Evolutionary conservation across 2,888 invertebrate species (phyloP).

Genomic region (Clunio marinus): DNA sequence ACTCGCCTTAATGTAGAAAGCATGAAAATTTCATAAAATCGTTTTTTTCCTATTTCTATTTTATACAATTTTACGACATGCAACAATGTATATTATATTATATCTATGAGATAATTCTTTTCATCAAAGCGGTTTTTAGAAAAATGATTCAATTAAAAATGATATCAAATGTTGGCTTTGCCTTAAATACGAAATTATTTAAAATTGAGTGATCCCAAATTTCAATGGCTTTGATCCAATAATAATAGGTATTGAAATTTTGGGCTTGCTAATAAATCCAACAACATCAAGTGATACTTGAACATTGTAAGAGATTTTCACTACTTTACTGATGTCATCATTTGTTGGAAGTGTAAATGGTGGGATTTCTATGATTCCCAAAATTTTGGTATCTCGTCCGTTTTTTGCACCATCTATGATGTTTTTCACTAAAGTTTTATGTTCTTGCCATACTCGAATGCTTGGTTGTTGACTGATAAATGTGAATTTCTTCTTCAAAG

Average conservation of each 20-base stretch:
- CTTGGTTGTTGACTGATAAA: background rate
- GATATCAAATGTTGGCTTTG: no score
- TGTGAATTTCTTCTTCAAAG: background rate
- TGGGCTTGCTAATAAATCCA: constrained; percentile 12
- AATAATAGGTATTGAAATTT: constrained; percentile 7
- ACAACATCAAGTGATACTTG: background rate
- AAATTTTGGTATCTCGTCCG: background rate
- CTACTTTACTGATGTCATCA: background rate
- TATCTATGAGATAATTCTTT: no score
- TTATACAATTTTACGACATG: no score
- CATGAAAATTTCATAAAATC: no score
- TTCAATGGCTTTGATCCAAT: constrained; percentile 10
- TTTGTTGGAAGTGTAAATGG: background rate
- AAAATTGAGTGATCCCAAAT: background rate
- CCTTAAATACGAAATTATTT: background rate
- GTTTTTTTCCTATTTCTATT: no score
- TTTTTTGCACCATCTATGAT: background rate
- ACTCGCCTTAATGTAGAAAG: no score
- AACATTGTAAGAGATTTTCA: background rate
- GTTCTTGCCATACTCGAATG: background rate
- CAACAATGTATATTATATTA: no score
- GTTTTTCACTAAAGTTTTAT: background rate
- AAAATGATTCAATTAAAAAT: no score
- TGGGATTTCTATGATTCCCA: background rate
- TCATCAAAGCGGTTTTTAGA: no score